Base-by-base conservation (phyloP, 2,113 vertebrate species). In the Alethe diademata region DNA sequence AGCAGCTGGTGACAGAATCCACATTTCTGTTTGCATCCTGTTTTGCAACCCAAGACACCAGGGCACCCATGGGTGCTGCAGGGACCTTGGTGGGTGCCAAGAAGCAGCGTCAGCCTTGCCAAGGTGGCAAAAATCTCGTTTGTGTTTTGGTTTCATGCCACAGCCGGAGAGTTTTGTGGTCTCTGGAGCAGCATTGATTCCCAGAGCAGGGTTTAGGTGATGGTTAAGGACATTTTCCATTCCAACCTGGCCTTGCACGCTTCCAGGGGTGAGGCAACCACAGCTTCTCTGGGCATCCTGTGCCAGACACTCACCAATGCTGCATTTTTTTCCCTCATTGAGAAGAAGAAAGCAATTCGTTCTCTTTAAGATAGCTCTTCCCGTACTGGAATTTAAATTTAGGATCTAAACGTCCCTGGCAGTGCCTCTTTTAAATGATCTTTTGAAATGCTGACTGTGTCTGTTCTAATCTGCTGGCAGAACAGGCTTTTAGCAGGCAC, bases 61-160 rank as follows among this genome's bases (percentile, higher is more conserved):
- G 3, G 3, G 74, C 92, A 33, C 83, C 88, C 90, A 1, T 0
- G 85, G 81, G 65, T 74, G 79, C 82, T 71, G 62, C 20, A 1
- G 71, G 58, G 5, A 1, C 2, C 12, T 23, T 12, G 9, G 3
- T 0, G 11, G 36, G 86, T 47, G 2, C 19, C 69, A 2, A 14
- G 22, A 6, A 72, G 40, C 14, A 0, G n/a, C 3, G 3, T 0
- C 16, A 19, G 20, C 43, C 43, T 24, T 9, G 35, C 14, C 5
- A 5, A 11, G 5, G 16, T 6, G 57, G 1, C 7, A 6, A 11
- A 53, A 33, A 5, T 14, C 23, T 17, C 3, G 0, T 45, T 9
- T 18, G 7, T 4, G 0, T 33, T 81, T 51, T 8, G 23, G 4
- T 31, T 69, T 20, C 11, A 28, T 0, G 1, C 45, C 31, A 0